Base-by-base conservation (phyloP, 2,888 invertebrate genomes). In the Mimumesa dahlbomi region DNA sequence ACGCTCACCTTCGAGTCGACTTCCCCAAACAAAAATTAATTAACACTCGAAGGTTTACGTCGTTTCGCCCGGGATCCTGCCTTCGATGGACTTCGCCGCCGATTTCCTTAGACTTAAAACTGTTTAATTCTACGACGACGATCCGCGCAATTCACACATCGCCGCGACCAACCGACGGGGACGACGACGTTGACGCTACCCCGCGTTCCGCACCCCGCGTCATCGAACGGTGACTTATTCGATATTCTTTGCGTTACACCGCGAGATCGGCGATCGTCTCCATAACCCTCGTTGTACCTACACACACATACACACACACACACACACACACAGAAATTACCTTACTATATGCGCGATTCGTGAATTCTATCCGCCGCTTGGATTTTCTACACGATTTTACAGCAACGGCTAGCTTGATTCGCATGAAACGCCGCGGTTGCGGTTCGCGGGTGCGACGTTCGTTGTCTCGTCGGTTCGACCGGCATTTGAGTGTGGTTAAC, bases 311-410 rank as follows among this genome's bases (percentile, higher is more conserved):
- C n/a, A n/a, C n/a, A n/a, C n/a, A n/a, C n/a, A n/a, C n/a, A n/a
- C n/a, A n/a, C n/a, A n/a, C n/a, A n/a, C n/a, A n/a, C n/a, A n/a
- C n/a, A n/a, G n/a, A n/a, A n/a, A n/a, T n/a, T n/a, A n/a, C n/a
- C n/a, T n/a, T n/a, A n/a, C n/a, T n/a, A n/a, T 67, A 77, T n/a
- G 67, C 67, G 57, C 75, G 52, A 73, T 75, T 73, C 61, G 75
- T 67, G 66, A 66, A 64, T 69, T 71, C 64, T 67, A 74, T 62
- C 68, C 66, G 71, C 71, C 66, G 64, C 69, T 77, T 79, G 71
- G 77, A 73, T 79, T 79, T 79, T 79, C 74, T 79, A 79, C 79
- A 79, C 69, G 67, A 58, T 78, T 76, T 74, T 76, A 64, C 78
- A 68, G n/a, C n/a, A n/a, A n/a, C n/a, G n/a, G n/a, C n/a, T n/a